Evolutionary conservation across 2,797 vertebrate species (phyloP).

Genomic region (Coranthus polyacanthus): DNA sequence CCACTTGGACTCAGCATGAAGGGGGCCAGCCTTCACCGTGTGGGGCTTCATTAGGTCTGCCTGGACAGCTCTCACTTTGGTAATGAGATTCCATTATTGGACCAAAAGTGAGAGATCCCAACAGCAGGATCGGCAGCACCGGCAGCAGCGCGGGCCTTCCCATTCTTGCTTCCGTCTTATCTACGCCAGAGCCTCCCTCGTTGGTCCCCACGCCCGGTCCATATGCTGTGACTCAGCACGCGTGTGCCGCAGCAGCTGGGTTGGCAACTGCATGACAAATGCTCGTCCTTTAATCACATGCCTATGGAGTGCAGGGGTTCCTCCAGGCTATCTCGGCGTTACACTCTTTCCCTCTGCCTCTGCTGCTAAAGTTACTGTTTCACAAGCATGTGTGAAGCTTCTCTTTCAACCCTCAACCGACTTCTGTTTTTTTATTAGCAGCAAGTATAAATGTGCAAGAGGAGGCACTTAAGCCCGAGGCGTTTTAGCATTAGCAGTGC

Average conservation of each 20-base stretch:
- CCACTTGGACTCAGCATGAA: conserved; percentile 42
- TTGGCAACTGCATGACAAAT: conserved; percentile 43
- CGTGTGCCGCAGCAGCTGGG: too few species aligned
- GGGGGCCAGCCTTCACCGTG: conserved; percentile 61
- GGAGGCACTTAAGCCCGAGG: conserved; percentile 42
- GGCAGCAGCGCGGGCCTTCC: too few species aligned
- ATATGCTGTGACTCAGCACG: conserved; percentile 54
- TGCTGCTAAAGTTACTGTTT: too few species aligned
- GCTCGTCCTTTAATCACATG: too few species aligned
- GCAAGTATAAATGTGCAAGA: conserved; percentile 23
- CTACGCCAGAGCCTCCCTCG: conserved; percentile 34
- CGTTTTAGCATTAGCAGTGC: conserved; percentile 51
- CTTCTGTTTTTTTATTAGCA: neutral
- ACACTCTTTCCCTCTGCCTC: too few species aligned
- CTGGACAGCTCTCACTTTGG: conserved; percentile 74
- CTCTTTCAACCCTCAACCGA: neutral
- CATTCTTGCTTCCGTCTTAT: too few species aligned
- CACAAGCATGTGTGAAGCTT: too few species aligned
- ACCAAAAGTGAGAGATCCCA: too few species aligned
- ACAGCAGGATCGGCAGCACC: too few species aligned
- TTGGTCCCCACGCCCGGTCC: conserved; percentile 27
- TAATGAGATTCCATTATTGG: conserved; percentile 82
- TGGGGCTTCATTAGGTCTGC: conserved; percentile 81
- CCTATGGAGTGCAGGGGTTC: too few species aligned
- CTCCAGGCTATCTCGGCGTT: too few species aligned